Percentiles rank a stretch among this genome's conserved stretches.
phyloP scores from a whole-genome alignment of 2,797 vertebrate genomes.

The Tokudaia muenninki region DNA sequence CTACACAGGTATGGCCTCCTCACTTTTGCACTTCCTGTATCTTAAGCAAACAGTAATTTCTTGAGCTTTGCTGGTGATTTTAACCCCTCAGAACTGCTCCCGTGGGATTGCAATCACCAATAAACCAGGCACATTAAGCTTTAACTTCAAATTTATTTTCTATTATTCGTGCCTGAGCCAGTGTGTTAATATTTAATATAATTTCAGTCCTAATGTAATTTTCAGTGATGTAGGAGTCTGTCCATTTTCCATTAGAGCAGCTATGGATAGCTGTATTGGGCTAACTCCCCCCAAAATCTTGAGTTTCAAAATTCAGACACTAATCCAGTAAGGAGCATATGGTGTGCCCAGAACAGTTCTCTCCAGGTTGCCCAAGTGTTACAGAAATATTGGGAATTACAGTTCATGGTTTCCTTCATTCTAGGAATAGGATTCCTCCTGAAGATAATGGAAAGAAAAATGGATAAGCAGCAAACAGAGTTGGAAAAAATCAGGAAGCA shows the following conservation, averaged over 20 bases:
- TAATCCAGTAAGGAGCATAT: no score
- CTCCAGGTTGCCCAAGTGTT: not conserved
- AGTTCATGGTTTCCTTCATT: not conserved
- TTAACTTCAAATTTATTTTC: slow-evolving; percentile 46
- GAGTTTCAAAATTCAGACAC: not conserved
- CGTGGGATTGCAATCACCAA: not conserved
- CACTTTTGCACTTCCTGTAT: not conserved
- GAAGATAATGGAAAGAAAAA: not conserved
- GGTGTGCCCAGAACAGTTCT: not conserved
- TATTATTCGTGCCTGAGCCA: not conserved
- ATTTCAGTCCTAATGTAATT: slow-evolving; percentile 42
- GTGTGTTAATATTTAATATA: slow-evolving; percentile 25
- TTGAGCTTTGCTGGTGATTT: not conserved
- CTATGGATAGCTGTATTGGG: not conserved
- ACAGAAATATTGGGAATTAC: not conserved
- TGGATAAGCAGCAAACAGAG: not conserved
- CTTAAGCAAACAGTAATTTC: not conserved
- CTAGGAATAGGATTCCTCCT: not conserved
- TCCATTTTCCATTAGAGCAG: not conserved
- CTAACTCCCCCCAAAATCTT: not conserved
- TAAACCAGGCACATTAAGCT: not conserved
- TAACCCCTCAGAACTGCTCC: not conserved
- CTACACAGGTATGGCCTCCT: not conserved
- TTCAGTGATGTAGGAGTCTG: not conserved
- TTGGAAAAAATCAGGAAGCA: slow-evolving; percentile 37